Conservation (phyloP, 2,888 invertebrate genomes). For the Phyllotreta cruciferae region DNA sequence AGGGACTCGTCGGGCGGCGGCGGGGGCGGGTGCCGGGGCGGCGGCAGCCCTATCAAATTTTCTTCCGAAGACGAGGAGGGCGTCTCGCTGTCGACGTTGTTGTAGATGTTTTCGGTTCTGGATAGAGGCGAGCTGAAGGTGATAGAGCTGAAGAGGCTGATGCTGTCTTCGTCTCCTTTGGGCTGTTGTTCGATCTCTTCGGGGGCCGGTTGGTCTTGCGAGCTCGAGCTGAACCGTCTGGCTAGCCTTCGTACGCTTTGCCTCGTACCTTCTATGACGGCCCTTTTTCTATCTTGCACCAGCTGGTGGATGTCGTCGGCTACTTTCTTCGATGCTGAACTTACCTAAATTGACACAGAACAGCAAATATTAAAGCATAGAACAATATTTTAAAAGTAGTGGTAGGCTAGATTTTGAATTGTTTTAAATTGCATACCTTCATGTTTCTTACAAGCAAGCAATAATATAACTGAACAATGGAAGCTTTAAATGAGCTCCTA, state of each 20-base stretch:
- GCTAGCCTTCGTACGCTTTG: slow-evolving; percentile 59
- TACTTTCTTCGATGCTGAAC: slow-evolving; percentile 65
- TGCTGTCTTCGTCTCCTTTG: slow-evolving; percentile 45
- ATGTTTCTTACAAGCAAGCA: neutral
- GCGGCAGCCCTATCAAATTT: slow-evolving; percentile 60
- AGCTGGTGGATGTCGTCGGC: slow-evolving; percentile 65
- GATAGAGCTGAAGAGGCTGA: slow-evolving; percentile 65
- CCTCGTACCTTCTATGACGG: slow-evolving; percentile 70
- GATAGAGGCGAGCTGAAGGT: slow-evolving; percentile 50
- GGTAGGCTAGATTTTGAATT: slow-evolving; percentile 49
- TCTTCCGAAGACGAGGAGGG: slow-evolving; percentile 41
- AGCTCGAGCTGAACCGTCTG: slow-evolving; percentile 52
- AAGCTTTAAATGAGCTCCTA: neutral
- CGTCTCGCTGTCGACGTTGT: slow-evolving; percentile 49
- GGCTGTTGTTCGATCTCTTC: slow-evolving; percentile 37
- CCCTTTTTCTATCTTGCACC: slow-evolving; percentile 65
- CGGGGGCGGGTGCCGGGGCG: slow-evolving; percentile 68
- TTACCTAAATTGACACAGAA: slow-evolving; percentile 37
- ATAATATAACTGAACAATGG: slow-evolving; percentile 10
- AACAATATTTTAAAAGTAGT: too few relatives aligned
- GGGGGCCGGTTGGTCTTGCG: slow-evolving; percentile 41
- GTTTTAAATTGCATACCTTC: too few relatives aligned
- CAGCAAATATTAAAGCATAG: neutral
- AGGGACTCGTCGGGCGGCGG: slow-evolving; percentile 64
- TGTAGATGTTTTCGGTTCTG: slow-evolving; percentile 46